Conservation (phyloP, 2,888 invertebrate species). For the Lissonota sp. region DNA sequence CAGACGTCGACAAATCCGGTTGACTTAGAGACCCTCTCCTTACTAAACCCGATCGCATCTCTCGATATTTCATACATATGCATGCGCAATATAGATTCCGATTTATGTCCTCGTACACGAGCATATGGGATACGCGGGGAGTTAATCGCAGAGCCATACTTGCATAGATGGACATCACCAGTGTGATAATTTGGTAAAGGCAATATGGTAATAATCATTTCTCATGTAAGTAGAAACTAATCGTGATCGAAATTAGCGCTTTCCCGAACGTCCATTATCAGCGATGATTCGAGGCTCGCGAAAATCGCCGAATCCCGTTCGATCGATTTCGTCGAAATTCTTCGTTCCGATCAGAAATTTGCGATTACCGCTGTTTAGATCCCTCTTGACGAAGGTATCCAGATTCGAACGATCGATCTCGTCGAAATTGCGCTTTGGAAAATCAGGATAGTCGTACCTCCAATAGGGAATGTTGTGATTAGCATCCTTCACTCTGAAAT, state of each 20-base stretch:
- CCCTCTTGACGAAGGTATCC: conserved; percentile 85
- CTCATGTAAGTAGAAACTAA: no score
- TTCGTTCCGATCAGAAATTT: not conserved
- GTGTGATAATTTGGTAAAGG: no score
- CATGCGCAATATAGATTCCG: conserved; percentile 3
- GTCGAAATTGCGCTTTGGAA: conserved; percentile 86
- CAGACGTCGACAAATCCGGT: conserved; percentile 34
- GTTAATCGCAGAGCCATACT: no score
- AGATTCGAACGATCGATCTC: conserved; percentile 88
- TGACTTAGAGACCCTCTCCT: not conserved
- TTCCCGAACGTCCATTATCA: no score
- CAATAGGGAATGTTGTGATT: no score
- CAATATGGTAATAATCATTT: no score
- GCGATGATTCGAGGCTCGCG: conserved; percentile 49
- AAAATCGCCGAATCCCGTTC: conserved; percentile 83
- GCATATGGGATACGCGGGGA: no score
- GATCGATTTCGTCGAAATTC: conserved; percentile 85
- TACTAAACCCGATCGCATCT: not conserved
- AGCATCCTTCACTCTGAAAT: no score
- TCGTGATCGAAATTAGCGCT: conserved; percentile 36
- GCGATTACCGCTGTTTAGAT: not conserved
- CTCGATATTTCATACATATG: conserved; percentile 7
- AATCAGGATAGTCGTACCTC: no score
- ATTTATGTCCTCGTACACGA: not conserved
- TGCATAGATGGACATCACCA: no score